phyloP scores from a whole-genome alignment of 1,140 invertebrate genomes.

The Drosophila rufa region DNA sequence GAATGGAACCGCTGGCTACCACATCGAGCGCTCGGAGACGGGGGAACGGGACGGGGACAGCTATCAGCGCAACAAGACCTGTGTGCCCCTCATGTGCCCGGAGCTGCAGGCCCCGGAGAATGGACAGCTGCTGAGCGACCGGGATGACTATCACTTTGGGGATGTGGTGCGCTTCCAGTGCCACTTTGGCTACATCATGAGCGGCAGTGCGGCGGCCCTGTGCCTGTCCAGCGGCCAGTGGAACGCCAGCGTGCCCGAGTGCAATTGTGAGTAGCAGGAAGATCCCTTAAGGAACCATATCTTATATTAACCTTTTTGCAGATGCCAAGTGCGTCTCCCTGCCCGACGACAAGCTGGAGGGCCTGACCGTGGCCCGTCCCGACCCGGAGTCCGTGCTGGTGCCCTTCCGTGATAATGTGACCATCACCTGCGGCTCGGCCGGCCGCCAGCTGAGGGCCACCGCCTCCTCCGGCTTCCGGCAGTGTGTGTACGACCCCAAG shows the following conservation, averaged over 20 bases:
- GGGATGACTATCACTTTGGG: constrained; percentile 94
- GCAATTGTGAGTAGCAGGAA: constrained; percentile 90
- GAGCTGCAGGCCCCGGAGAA: constrained; percentile 93
- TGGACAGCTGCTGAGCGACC: constrained; percentile 94
- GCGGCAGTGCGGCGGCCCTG: constrained; percentile 92
- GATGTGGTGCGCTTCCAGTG: constrained; percentile 97
- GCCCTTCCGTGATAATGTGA: constrained; percentile 95
- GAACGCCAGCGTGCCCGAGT: constrained; percentile 97
- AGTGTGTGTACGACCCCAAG: constrained; percentile 98
- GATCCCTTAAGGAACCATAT: too few relatives aligned
- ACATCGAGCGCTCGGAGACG: constrained; percentile 92
- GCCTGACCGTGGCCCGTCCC: constrained; percentile 90
- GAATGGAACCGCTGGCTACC: constrained; percentile 97
- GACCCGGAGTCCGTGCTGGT: constrained; percentile 93
- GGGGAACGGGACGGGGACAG: constrained; percentile 93
- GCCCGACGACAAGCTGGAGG: constrained; percentile 95
- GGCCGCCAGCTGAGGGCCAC: constrained; percentile 93
- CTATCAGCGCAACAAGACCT: constrained; percentile 97
- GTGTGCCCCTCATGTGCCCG: constrained; percentile 96
- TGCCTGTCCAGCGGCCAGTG: constrained; percentile 96
- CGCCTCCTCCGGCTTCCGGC: constrained; percentile 92
- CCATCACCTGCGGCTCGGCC: constrained; percentile 91
- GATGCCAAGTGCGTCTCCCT: constrained; percentile 95
- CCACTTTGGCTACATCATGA: constrained; percentile 97
- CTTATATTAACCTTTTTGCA: constrained; percentile 75